Evolutionary conservation across 2,888 invertebrate genomes (phyloP).

Genomic region (Scaeva pyrastri): DNA sequence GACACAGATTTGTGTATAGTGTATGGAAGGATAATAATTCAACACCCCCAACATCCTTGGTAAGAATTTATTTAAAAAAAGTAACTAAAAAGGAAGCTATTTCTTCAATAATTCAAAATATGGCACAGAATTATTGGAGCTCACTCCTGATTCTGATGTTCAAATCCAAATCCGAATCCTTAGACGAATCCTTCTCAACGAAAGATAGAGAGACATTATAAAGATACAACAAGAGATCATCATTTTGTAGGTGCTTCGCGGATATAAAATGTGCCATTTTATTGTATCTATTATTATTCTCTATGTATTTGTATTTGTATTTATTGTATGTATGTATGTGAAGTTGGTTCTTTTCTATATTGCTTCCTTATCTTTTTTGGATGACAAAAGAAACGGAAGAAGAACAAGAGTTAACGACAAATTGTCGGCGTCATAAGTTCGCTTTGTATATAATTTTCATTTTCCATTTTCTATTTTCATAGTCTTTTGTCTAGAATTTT

Average conservation of each 20-base stretch:
- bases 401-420: slow-evolving; percentile 48
- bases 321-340: too few relatives aligned
- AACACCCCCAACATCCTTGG: neutral
- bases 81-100: slow-evolving; percentile 16
- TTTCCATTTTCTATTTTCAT: slow-evolving; percentile 24
- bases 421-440: slow-evolving; percentile 48
- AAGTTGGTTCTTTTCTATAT: neutral
- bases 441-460: slow-evolving; percentile 22
- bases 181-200: neutral
- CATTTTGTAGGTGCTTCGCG: slow-evolving; percentile 35
- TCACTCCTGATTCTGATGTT: too few relatives aligned
- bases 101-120: slow-evolving; percentile 33
- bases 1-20: slow-evolving; percentile 7
- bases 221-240: slow-evolving; percentile 16
- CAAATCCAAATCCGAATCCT: slow-evolving; percentile 5
- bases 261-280: slow-evolving; percentile 24
- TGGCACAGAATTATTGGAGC: slow-evolving; percentile 27
- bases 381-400: slow-evolving; percentile 51
- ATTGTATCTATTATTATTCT: neutral
- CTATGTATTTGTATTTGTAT: neutral
- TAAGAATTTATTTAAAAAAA: neutral
- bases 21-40: neutral
- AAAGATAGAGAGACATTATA: slow-evolving; percentile 4
- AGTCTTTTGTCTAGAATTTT: slow-evolving; percentile 30
- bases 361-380: slow-evolving; percentile 28